Evolutionary conservation across 1,140 invertebrate genomes (phyloP), one percentile per base, ranked within the genome.

Genomic region (Archivesica marissinica): DNA sequence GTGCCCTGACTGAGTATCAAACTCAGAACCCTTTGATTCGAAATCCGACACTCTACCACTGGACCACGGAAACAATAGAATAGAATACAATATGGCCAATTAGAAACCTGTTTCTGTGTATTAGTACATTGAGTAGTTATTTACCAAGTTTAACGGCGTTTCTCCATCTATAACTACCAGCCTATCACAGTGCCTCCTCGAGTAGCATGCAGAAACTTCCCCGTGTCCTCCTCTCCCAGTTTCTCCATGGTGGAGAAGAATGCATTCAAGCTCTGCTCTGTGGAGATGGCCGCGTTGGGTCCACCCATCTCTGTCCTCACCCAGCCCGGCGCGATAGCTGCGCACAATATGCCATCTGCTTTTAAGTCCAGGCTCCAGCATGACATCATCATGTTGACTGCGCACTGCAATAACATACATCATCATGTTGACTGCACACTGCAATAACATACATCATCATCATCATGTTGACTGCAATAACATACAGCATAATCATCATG

Each of bases 291-390:
- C 9, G 97, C 98, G 88, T 96, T 96, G 59, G 93, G 92, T 13
- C 97, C 97, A 6, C 97, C 97, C 97, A 98, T 97, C 77, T 97
- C 96, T 0, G 98, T 98, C 89, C 96, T 96, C 0, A 98, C 97
- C 97, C 97, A 98, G 0, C 98, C 98, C 0, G 98, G 98, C 94
- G 98, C 97, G 59, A 99, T 90, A 64, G 95, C 95, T 0, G 96
- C 94, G 0, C 96, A 96, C 3, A 98, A 89, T 78, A 99, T 98
- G 52, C 96, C 96, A 88, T 96, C 95, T 38, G 95, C 94, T 90
- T 96, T 96, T 30, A 98, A 94, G 93, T 98, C 97, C 13, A 97
- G 91, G 88, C 97, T 97, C 95, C 98, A 95, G 3, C 96, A 97
- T 93, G 96, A 97, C 11, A 97, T 98, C 7, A 97, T 96, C 88